A percentile compares a stretch with the other conserved stretches of the same genome.
phyloP scores from a whole-genome alignment of 2,888 invertebrate species.

The Melipona beecheii region DNA sequence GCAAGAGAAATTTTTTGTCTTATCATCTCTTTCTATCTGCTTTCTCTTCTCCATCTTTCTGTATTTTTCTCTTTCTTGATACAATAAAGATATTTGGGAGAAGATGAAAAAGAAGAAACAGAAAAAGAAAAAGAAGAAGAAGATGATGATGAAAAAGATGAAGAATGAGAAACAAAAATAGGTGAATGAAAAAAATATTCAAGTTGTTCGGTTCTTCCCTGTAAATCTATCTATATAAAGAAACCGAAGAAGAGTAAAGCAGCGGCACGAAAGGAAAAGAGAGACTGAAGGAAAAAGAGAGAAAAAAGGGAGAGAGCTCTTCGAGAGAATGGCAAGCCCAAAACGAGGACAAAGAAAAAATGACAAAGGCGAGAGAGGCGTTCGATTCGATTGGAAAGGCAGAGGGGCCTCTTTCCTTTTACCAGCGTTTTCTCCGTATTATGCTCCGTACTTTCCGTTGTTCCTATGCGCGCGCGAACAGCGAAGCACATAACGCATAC shows the following conservation, averaged over 20 bases:
- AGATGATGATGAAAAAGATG: conserved; percentile 26
- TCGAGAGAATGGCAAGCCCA: conserved; percentile 66
- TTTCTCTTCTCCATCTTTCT: conserved; percentile 39
- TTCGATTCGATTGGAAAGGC: conserved; percentile 82
- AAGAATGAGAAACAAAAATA: conserved; percentile 25
- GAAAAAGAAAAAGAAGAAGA: conserved; percentile 16
- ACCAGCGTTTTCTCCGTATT: conserved; percentile 78
- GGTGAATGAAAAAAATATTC: conserved; percentile 28
- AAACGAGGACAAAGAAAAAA: conserved; percentile 81
- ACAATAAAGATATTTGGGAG: background rate
- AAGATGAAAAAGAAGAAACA: conserved; percentile 29
- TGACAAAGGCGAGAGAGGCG: conserved; percentile 77
- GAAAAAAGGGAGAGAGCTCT: conserved; percentile 58
- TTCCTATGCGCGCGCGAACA: conserved; percentile 65
- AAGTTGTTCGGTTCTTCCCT: conserved; percentile 47
- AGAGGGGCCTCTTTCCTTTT: conserved; percentile 79
- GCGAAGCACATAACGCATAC: conserved; percentile 1
- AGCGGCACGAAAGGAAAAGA: conserved; percentile 36
- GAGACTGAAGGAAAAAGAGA: conserved; percentile 41
- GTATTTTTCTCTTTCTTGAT: conserved; percentile 41
- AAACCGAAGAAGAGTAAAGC: conserved; percentile 49
- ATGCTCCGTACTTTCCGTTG: conserved; percentile 76
- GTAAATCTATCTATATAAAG: conserved; percentile 63
- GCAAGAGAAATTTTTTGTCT: conserved; percentile 64
- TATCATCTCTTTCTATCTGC: conserved; percentile 35